Evolutionary conservation across 2,797 vertebrate genomes (phyloP).

Genomic region (Pelobates cultripes): DNA sequence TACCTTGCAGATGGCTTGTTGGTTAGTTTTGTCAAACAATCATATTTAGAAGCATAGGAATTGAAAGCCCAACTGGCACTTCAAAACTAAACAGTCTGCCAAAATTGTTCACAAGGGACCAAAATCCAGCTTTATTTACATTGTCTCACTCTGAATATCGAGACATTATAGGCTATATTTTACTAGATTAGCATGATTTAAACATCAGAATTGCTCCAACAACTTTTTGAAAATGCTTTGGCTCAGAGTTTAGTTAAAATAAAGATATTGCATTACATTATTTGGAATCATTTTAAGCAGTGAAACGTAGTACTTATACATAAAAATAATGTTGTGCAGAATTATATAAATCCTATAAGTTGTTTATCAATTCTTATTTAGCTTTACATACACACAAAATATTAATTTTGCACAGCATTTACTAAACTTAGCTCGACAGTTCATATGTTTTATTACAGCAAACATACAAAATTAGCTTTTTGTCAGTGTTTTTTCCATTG

Average conservation of each 20-base stretch:
- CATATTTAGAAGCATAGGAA: constrained; percentile 5
- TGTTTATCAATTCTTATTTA: no score
- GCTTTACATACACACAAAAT: no score
- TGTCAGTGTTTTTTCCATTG: no score
- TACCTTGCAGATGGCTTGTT: constrained; percentile 60
- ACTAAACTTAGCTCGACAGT: no score
- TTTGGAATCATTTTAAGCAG: no score
- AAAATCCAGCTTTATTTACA: constrained; percentile 20
- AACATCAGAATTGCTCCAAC: constrained; percentile 20
- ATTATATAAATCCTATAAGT: no score
- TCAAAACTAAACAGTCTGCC: constrained; percentile 16
- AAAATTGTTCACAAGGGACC: constrained; percentile 5
- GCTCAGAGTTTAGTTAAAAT: not conserved
- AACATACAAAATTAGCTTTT: no score
- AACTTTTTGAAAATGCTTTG: constrained; percentile 1
- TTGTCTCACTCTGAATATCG: not conserved
- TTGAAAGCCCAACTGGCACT: constrained; percentile 26
- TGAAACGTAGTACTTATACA: no score
- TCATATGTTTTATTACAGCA: no score
- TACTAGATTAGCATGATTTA: constrained; percentile 11
- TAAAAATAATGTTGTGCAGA: no score
- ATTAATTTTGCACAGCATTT: no score
- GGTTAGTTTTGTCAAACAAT: constrained; percentile 61
- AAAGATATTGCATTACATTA: no score
- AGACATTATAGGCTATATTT: not conserved